Percentiles rank a stretch among this genome's conserved stretches.
These are phyloP conservation scores for Drosophila emarginata DNA, from an alignment of 2,888 invertebrate genomes.

Conservation along the genomic window DNA sequence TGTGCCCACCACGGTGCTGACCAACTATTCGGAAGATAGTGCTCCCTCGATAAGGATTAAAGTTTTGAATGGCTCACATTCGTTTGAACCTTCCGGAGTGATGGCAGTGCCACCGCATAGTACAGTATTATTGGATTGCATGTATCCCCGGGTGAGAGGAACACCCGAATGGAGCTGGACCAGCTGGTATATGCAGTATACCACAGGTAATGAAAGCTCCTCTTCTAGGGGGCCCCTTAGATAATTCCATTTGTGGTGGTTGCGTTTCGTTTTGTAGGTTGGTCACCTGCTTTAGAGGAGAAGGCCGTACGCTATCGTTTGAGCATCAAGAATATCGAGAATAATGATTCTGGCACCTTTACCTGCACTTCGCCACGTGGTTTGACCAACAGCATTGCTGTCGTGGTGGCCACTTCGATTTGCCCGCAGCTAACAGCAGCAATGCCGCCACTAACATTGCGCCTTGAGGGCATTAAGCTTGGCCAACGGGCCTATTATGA, in stretches of 20 bases:
- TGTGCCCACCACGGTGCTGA: constrained; percentile 92
- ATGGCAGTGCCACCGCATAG: constrained; percentile 90
- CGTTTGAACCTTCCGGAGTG: constrained; percentile 90
- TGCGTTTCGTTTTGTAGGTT: constrained; percentile 67
- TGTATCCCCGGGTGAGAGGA: constrained; percentile 89
- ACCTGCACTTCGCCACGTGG: constrained; percentile 92
- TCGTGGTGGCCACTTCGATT: constrained; percentile 87
- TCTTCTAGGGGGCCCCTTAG: background rate
- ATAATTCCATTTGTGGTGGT: background rate
- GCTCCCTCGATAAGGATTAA: constrained; percentile 91
- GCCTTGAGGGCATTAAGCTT: constrained; percentile 90
- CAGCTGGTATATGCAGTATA: constrained; percentile 89
- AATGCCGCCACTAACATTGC: constrained; percentile 86
- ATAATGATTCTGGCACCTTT: constrained; percentile 92
- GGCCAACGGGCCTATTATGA: constrained; percentile 87
- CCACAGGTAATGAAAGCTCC: constrained; percentile 85
- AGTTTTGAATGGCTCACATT: constrained; percentile 90
- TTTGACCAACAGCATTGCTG: constrained; percentile 85
- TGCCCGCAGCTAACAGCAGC: constrained; percentile 86
- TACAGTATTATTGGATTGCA: constrained; percentile 91
- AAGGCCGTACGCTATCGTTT: constrained; percentile 91
- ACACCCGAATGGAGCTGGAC: constrained; percentile 96
- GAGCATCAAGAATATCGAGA: constrained; percentile 91
- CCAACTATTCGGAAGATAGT: constrained; percentile 93
- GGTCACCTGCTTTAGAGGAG: constrained; percentile 84